Evolutionary conservation across 2,888 invertebrate genomes (phyloP).

Genomic region (Thysanoteuthis rhombus): DNA sequence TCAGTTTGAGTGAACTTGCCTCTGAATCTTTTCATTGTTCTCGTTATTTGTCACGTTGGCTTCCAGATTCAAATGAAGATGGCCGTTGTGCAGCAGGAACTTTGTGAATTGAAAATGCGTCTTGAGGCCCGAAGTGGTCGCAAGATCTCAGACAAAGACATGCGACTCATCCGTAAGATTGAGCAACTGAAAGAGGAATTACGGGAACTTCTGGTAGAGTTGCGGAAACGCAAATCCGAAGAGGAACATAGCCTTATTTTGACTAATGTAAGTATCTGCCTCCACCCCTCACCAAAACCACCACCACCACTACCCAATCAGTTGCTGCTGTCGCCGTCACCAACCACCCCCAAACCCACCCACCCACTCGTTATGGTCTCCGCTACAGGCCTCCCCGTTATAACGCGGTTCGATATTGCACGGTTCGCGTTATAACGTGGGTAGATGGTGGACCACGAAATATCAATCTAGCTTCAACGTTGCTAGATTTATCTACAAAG

Average conservation of each 20-base stretch:
- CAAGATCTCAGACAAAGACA: slow-evolving; percentile 51
- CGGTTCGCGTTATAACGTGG: too few relatives aligned
- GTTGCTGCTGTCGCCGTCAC: neutral
- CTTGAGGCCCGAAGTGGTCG: slow-evolving; percentile 51
- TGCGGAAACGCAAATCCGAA: slow-evolving; percentile 56
- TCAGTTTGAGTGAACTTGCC: neutral
- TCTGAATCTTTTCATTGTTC: neutral
- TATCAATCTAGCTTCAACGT: too few relatives aligned
- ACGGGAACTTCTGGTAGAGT: slow-evolving; percentile 59
- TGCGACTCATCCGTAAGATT: slow-evolving; percentile 55
- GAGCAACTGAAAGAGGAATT: slow-evolving; percentile 63
- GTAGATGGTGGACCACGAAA: too few relatives aligned
- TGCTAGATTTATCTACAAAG: too few relatives aligned
- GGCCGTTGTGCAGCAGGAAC: slow-evolving; percentile 60
- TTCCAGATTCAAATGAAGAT: slow-evolving; percentile 61
- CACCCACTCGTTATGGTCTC: neutral
- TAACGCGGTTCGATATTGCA: too few relatives aligned
- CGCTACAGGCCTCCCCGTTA: too few relatives aligned
- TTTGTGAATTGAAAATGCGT: slow-evolving; percentile 61
- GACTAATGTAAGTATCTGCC: slow-evolving; percentile 51
- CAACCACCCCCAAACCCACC: neutral
- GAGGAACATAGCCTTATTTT: slow-evolving; percentile 55
- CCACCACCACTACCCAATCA: neutral
- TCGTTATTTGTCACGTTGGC: neutral
- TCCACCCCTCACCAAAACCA: neutral